Evolutionary conservation across 2,888 invertebrate species (phyloP), one percentile per base, ranked within the genome.

Genomic region (Chalcosyrphus nemorum): DNA sequence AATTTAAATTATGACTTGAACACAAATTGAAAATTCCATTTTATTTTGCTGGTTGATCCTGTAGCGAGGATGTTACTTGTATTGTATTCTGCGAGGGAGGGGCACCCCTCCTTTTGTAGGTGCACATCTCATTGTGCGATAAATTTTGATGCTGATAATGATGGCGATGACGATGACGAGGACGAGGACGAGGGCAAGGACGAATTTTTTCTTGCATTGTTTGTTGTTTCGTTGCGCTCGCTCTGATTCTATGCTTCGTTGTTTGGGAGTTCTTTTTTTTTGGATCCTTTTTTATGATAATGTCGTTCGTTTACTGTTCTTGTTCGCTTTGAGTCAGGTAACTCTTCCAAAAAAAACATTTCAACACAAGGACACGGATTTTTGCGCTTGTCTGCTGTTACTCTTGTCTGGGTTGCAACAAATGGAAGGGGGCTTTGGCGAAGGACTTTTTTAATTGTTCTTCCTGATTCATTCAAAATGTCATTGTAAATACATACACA

Each of bases 1-100:
- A 65, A 74, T 68, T 80, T 59, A 75, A 75, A 63, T 75, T 75
- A 81, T 75, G 81, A 61, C 63, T 75, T 70, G 54, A 74, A 13
- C 59, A 29, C 43, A 74, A 80, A 80, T 80, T 80, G 74, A 74
- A 74, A 80, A 54, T 54, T 61, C 38, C 52, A 35, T 35, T 61
- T 61, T 68, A 54, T 11, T 41, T 35, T 38, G 13, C 7, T 38
- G 9, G 7, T 41, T 11, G 50, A 45, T 45, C 43, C 29, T 45
- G 52, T 35, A 13, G 15, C 35, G 19, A 32, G 27, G 43, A 59
- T 13, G 13, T 32, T 32, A 2, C 13, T 56, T 71, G 35, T 32
- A 32, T 57, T 65, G 63, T 71, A 54, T 63, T 63, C 13, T 5
- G 32, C n/a, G n/a, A 17, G 17, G 41, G 32, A 6, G n/a, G n/a